Conservation (phyloP, 2,797 vertebrate species). For the Cyclura pinguis region DNA sequence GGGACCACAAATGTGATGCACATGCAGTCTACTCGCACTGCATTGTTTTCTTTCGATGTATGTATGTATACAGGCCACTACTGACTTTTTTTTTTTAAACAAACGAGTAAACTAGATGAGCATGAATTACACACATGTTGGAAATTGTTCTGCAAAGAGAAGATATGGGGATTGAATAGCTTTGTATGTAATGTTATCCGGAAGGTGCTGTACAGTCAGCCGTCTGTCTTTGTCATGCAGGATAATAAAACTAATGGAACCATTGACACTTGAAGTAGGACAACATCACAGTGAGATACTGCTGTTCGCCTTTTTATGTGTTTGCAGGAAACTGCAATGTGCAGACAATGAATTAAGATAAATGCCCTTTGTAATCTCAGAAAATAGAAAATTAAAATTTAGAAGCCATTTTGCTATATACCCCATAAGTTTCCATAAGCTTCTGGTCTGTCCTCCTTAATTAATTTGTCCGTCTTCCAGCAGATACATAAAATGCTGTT, state of each 20-base stretch:
- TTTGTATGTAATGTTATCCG: neutral
- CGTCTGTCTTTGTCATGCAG: fast-evolving
- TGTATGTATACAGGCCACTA: neutral
- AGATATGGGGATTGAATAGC: neutral
- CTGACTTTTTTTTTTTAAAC: neutral
- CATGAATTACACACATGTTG: neutral
- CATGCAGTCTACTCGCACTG: neutral
- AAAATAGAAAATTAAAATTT: too few relatives aligned
- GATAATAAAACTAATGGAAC: neutral
- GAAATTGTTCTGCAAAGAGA: neutral
- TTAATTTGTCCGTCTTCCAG: slow-evolving; percentile 12
- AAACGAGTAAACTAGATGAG: neutral
- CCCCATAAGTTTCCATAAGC: fast-evolving
- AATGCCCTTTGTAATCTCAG: neutral
- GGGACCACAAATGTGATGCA: neutral
- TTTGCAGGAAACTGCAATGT: neutral
- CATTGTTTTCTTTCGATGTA: neutral
- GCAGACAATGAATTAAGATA: slow-evolving; percentile 6
- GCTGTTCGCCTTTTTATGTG: neutral
- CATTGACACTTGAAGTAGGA: neutral
- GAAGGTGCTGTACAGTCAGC: neutral
- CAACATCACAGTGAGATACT: neutral
- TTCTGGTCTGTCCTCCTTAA: neutral
- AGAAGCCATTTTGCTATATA: neutral
- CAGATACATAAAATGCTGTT: neutral